Evolutionary conservation across 2,888 invertebrate species (phyloP).

Genomic region (Sturmia bella): DNA sequence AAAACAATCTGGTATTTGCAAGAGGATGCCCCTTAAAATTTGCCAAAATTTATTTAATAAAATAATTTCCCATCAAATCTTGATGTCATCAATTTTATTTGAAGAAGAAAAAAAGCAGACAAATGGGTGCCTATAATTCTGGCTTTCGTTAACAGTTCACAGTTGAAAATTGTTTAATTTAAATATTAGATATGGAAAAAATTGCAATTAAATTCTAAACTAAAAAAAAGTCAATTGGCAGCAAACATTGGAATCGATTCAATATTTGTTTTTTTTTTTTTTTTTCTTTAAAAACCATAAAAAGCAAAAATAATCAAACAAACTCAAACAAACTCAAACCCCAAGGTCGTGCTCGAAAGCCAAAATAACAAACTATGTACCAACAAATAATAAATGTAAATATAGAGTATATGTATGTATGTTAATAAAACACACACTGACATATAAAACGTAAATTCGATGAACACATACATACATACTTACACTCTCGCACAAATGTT

Average conservation of each 20-base stretch:
- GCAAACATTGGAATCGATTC: constrained; percentile 37
- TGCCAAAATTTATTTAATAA: too few species aligned
- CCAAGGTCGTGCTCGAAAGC: constrained; percentile 34
- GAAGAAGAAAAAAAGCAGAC: too few species aligned
- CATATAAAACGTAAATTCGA: too few species aligned
- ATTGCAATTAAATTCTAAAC: constrained; percentile 22
- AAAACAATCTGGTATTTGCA: too few species aligned
- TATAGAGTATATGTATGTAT: too few species aligned
- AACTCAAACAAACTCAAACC: constrained; percentile 15
- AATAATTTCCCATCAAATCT: too few species aligned
- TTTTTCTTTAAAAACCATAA: background rate
- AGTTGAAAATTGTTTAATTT: background rate
- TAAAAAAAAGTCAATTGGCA: constrained; percentile 35
- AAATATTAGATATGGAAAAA: constrained; percentile 24
- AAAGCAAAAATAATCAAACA: constrained; percentile 26
- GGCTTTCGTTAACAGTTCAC: constrained; percentile 2
- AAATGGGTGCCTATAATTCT: too few species aligned
- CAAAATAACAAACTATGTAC: background rate
- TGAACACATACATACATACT: background rate
- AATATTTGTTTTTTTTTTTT: background rate
- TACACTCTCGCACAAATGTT: too few species aligned
- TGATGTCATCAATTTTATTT: too few species aligned
- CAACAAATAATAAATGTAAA: too few species aligned
- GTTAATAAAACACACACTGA: background rate
- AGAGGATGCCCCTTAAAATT: too few species aligned